Evolutionary conservation across 2,113 vertebrate genomes (phyloP).

Genomic region (Ellobius talpinus): DNA sequence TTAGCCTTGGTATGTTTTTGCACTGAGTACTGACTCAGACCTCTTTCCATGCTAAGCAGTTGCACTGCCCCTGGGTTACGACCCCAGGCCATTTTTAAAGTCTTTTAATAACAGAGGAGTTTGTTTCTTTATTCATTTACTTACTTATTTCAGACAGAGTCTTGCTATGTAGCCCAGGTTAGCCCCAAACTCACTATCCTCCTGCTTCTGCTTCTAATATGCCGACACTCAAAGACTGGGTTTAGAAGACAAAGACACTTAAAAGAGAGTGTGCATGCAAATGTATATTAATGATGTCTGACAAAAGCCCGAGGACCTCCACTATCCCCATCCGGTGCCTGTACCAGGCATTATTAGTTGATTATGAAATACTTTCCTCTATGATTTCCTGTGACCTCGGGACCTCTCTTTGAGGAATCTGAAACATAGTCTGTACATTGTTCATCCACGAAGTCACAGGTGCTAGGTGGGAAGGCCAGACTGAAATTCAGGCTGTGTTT

Average conservation of each 20-base stretch:
- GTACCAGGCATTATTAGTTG: neutral
- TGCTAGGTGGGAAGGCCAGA: neutral
- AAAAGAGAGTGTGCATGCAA: neutral
- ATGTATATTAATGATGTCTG: neutral
- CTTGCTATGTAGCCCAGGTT: neutral
- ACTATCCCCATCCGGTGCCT: neutral
- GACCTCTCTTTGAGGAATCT: neutral
- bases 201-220: no score
- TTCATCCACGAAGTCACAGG: neutral
- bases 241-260: conserved; percentile 12
- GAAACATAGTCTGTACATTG: neutral
- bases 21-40: neutral
- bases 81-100: neutral
- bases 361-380: neutral
- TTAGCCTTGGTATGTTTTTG: neutral
- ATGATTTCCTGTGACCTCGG: neutral
- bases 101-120: neutral
- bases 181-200: neutral
- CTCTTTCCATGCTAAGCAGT: neutral
- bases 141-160: neutral
- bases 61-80: neutral
- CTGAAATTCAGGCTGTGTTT: neutral
- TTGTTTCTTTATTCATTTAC: neutral
- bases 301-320: neutral
- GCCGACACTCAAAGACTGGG: neutral